Evolutionary conservation across 2,888 invertebrate genomes (phyloP), one percentile per base, ranked within the genome.

Genomic region (Cheilosia vernalis): DNA sequence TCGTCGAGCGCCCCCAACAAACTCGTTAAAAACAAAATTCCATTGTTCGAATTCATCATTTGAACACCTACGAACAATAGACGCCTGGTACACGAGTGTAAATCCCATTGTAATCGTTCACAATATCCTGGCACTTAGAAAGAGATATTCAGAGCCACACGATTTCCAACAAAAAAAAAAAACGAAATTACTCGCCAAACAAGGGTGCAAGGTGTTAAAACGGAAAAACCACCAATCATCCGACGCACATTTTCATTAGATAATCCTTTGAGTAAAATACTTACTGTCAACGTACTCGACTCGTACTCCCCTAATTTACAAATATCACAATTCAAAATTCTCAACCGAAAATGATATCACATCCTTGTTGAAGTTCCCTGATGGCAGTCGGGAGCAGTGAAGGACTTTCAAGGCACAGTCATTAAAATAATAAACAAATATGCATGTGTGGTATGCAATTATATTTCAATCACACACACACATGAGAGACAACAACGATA

Each of bases 171-270:
- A 37, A 13, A 10, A 13, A 13, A 37, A 13, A 37, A 37, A 13
- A 37, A 37, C 49, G 21, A 49, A 21, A 19, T 27, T 24, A 44
- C 7, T 47, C 19, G 58, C 5, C 40, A 55, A 44, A 44, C 17
- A 51, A 21, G 53, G 63, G 44, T 80, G 74, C 67, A 70, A 81
- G 73, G 83, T 84, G 83, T 84, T 73, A 84, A 79, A 84, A 51
- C 67, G 83, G 83, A 84, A 84, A 82, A 69, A 56, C 61, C 77
- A 55, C 70, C 47, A 84, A 69, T 84, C 70, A 47, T 84, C 73
- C 40, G 21, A 49, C 49, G 49, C 49, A 4, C 19, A 49, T 49
- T 49, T 49, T 21, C 49, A 49, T 49, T 9, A 49, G 49, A 49
- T 69, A 58, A 69, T 69, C 69, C 58, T 58, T 69, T 27, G 19